phyloP scores from a whole-genome alignment of 2,113 vertebrate genomes.

The Oryzias celebensis region DNA sequence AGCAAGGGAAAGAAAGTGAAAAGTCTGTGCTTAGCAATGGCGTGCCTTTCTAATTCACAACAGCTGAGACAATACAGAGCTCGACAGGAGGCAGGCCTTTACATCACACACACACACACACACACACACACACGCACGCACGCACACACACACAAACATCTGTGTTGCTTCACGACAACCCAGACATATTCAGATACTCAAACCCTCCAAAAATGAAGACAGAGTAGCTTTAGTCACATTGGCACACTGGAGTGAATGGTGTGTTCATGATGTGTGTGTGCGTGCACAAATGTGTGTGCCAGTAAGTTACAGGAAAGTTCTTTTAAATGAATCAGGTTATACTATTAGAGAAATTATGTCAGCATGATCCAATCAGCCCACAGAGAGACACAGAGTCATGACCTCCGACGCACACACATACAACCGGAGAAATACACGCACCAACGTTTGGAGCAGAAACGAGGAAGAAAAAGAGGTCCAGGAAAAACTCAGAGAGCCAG shows the following conservation, averaged over 20 bases:
- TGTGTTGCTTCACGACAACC: constrained; percentile 1
- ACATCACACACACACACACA: constrained; percentile 10
- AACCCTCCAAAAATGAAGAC: constrained; percentile 4
- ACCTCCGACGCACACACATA: background rate
- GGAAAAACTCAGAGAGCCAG: constrained; percentile 19
- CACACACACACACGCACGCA: constrained; percentile 9
- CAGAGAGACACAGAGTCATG: constrained; percentile 13
- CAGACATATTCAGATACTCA: constrained; percentile 27
- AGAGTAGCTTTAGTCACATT: constrained; percentile 10
- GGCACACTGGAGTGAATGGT: background rate
- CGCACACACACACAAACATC: constrained; percentile 5
- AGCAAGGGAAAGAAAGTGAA: constrained; percentile 14
- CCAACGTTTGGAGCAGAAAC: constrained; percentile 4
- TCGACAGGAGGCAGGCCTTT: constrained; percentile 53
- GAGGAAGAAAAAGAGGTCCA: constrained; percentile 12
- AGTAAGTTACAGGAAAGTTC: constrained; percentile 24
- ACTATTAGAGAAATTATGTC: constrained; percentile 62
- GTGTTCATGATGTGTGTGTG: background rate
- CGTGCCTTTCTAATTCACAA: constrained; percentile 75
- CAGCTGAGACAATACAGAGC: constrained; percentile 77
- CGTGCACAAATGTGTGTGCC: background rate
- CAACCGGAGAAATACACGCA: background rate
- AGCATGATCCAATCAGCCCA: constrained; percentile 56
- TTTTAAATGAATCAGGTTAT: constrained; percentile 39
- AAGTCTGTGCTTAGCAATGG: constrained; percentile 26